These are phyloP conservation scores for Myathropa florea DNA, from an alignment of 2,888 invertebrate genomes.

Conservation along the genomic window DNA sequence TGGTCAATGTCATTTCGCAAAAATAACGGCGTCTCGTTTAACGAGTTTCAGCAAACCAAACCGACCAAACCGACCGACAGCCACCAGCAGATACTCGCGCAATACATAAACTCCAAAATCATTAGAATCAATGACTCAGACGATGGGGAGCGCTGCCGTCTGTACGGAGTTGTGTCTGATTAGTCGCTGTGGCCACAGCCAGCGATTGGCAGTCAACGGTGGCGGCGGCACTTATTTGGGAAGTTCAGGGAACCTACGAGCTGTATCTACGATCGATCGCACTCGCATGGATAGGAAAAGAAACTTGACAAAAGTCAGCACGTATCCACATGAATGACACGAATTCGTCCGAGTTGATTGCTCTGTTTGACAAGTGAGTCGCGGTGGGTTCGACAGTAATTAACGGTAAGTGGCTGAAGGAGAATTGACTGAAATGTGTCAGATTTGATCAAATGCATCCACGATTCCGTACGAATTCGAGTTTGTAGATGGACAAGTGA, in stretches of 20 bases:
- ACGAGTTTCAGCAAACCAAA: slow-evolving; percentile 30
- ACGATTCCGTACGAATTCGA: too few species aligned
- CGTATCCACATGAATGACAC: neutral
- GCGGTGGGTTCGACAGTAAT: neutral
- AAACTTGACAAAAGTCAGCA: neutral
- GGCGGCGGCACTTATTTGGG: neutral
- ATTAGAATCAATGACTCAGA: neutral
- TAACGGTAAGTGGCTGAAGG: neutral
- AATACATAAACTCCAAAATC: neutral
- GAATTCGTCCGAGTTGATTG: neutral
- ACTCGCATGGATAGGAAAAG: neutral
- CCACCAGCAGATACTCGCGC: neutral
- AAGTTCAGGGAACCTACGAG: neutral
- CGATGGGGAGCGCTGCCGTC: neutral
- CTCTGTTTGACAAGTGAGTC: neutral
- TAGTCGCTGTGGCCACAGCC: neutral
- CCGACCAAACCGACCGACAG: neutral
- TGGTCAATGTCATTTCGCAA: slow-evolving; percentile 55
- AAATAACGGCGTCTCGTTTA: slow-evolving; percentile 53
- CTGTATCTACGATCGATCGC: neutral
- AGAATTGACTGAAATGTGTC: neutral
- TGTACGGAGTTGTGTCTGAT: neutral
- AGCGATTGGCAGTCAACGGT: too few species aligned
- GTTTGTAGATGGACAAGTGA: too few species aligned
- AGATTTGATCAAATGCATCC: neutral